Conservation (phyloP, 2,888 invertebrate species). For the Lissocephala sabroskyi region DNA sequence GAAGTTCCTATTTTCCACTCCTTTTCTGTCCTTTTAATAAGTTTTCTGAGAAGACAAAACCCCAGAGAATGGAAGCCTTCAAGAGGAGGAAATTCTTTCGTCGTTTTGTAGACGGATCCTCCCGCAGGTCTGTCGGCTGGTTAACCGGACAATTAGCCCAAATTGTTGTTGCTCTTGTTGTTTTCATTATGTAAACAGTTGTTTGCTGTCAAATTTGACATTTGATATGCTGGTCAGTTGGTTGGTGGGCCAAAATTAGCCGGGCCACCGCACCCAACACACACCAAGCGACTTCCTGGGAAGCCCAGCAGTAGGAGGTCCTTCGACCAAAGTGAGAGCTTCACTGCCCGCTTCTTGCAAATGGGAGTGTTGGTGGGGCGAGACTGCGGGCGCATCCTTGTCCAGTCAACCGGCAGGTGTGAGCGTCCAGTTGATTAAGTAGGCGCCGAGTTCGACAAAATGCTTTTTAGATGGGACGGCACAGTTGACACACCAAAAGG, state of each 20-base stretch:
- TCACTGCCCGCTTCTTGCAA: constrained; percentile 1
- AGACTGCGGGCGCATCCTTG: neutral
- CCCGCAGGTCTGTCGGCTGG: no score
- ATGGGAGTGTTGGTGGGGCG: no score
- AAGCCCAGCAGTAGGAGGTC: neutral
- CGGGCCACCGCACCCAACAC: no score
- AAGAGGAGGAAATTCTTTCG: no score
- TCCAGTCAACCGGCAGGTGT: constrained; percentile 34
- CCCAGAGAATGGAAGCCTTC: no score
- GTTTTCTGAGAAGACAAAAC: no score
- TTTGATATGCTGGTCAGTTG: constrained; percentile 42
- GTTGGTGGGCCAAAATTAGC: no score
- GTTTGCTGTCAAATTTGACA: constrained; percentile 62
- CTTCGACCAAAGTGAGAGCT: constrained; percentile 4
- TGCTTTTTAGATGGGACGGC: constrained; percentile 56
- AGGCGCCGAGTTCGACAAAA: constrained; percentile 62
- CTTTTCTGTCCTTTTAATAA: no score
- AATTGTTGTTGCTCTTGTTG: constrained; percentile 66
- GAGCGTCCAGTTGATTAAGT: constrained; percentile 58
- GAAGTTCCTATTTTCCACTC: no score
- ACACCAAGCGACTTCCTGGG: constrained; percentile 1
- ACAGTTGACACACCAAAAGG: no score
- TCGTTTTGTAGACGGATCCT: no score
- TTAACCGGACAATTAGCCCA: constrained; percentile 55
- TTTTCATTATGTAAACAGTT: constrained; percentile 65